These are phyloP conservation scores for Girardinichthys multiradiatus DNA, from an alignment of 2,113 vertebrate species.

Conservation along the genomic window DNA sequence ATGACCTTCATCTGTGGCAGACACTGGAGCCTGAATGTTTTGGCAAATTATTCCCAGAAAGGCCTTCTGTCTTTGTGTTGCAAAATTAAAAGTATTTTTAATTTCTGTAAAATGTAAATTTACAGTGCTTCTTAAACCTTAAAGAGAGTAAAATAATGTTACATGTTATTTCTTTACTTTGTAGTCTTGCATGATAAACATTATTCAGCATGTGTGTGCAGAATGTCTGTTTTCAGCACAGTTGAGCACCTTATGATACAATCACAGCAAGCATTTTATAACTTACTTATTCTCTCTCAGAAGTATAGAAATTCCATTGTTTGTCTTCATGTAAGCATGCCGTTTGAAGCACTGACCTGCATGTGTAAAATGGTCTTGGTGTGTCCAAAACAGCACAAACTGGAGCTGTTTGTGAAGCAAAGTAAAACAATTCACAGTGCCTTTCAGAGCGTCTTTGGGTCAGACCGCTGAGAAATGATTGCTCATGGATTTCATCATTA, in stretches of 20 bases:
- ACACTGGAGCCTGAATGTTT: not conserved
- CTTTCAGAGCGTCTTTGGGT: slow-evolving; percentile 13
- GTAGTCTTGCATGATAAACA: slow-evolving; percentile 52
- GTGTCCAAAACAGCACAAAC: not conserved
- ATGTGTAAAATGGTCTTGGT: slow-evolving; percentile 51
- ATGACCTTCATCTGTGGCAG: not conserved
- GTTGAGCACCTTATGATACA: slow-evolving; percentile 45
- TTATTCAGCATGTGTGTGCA: slow-evolving; percentile 60
- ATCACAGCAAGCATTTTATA: slow-evolving; percentile 17
- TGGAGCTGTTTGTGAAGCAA: slow-evolving; percentile 39
- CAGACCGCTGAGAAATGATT: slow-evolving; percentile 15
- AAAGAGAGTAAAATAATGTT: slow-evolving; percentile 2
- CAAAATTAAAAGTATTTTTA: not conserved
- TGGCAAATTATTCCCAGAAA: not conserved
- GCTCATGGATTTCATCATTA: slow-evolving; percentile 11
- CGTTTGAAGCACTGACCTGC: slow-evolving; percentile 24
- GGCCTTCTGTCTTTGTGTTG: too few species aligned
- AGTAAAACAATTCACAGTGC: slow-evolving; percentile 14
- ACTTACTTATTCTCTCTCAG: slow-evolving; percentile 25
- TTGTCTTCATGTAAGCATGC: slow-evolving; percentile 64
- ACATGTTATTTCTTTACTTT: slow-evolving; percentile 27
- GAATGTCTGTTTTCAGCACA: slow-evolving; percentile 31
- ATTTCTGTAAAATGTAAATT: not conserved
- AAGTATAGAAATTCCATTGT: slow-evolving; percentile 20
- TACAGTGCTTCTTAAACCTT: not conserved